Evolutionary conservation across 2,888 invertebrate genomes (phyloP).

Genomic region (Hololepta plana): DNA sequence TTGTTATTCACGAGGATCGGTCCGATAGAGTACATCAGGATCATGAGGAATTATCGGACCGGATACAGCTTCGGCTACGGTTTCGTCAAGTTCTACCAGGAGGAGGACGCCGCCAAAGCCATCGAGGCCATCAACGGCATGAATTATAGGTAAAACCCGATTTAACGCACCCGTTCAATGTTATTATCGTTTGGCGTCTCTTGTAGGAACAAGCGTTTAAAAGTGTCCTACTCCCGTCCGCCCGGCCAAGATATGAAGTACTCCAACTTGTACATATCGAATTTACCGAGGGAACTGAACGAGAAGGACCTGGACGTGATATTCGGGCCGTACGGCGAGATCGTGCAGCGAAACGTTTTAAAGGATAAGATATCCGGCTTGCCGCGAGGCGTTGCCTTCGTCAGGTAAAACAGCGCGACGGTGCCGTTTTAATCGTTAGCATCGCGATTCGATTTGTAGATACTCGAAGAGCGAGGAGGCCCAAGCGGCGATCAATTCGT

Average conservation of each 20-base stretch:
- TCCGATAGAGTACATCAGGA: constrained; percentile 74
- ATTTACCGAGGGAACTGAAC: constrained; percentile 70
- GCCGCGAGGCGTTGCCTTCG: constrained; percentile 84
- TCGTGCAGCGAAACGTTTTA: constrained; percentile 82
- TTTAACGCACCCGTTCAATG: constrained; percentile 1
- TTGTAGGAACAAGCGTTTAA: constrained; percentile 72
- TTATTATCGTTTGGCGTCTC: constrained; percentile 3
- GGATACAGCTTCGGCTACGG: constrained; percentile 95
- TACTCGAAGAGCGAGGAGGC: constrained; percentile 80
- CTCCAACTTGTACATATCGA: constrained; percentile 85
- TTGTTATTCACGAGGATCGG: constrained; percentile 79
- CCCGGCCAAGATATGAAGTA: constrained; percentile 85
- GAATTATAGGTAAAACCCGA: not conserved
- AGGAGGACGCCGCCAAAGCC: constrained; percentile 72
- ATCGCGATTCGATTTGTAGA: too few relatives aligned
- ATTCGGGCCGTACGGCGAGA: constrained; percentile 76
- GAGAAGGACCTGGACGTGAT: constrained; percentile 69
- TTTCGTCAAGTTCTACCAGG: constrained; percentile 78
- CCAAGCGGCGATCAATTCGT: constrained; percentile 68
- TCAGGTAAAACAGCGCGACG: constrained; percentile 61
- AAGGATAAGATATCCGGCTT: constrained; percentile 76
- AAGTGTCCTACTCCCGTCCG: constrained; percentile 85
- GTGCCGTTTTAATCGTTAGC: constrained; percentile 4
- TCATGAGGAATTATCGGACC: constrained; percentile 78
- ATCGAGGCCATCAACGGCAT: constrained; percentile 58